phyloP scores from a whole-genome alignment of 2,797 vertebrate species.

The Eidolon dupreanum region DNA sequence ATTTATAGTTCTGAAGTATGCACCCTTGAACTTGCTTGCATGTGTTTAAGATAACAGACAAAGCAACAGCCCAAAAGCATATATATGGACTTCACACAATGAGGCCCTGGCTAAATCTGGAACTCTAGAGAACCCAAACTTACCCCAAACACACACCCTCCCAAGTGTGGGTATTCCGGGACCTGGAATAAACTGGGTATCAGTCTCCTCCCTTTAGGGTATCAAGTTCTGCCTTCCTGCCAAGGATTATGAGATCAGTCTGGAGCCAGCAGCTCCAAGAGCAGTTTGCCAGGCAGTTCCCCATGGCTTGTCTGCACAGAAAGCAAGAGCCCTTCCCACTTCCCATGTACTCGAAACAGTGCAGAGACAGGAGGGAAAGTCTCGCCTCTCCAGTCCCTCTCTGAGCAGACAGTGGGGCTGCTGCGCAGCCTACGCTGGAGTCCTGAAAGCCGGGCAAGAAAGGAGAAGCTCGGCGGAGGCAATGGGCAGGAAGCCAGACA shows the following conservation, averaged over 20 bases:
- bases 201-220: background rate
- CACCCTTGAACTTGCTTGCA: slow-evolving; percentile 12
- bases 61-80: background rate
- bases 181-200: slow-evolving; percentile 42
- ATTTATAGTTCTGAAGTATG: slow-evolving; percentile 63
- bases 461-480: slow-evolving; percentile 23
- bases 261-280: background rate
- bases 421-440: background rate
- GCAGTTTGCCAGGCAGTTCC: slow-evolving; percentile 51
- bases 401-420: background rate
- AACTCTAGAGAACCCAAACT: slow-evolving; percentile 44
- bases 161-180: slow-evolving; percentile 13
- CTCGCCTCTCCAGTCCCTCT: background rate
- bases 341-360: background rate
- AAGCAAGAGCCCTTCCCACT: background rate
- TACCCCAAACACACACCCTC: slow-evolving; percentile 5
- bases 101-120: slow-evolving; percentile 14
- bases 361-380: background rate
- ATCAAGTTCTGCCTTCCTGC: slow-evolving; percentile 71
- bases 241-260: slow-evolving; percentile 74
- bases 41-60: background rate
- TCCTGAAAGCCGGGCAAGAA: background rate
- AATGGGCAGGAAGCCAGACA: slow-evolving; percentile 9
- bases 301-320: background rate
- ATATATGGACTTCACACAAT: background rate